Evolutionary conservation across 2,113 vertebrate genomes (phyloP).

Genomic region (Etheostoma spectabile): DNA sequence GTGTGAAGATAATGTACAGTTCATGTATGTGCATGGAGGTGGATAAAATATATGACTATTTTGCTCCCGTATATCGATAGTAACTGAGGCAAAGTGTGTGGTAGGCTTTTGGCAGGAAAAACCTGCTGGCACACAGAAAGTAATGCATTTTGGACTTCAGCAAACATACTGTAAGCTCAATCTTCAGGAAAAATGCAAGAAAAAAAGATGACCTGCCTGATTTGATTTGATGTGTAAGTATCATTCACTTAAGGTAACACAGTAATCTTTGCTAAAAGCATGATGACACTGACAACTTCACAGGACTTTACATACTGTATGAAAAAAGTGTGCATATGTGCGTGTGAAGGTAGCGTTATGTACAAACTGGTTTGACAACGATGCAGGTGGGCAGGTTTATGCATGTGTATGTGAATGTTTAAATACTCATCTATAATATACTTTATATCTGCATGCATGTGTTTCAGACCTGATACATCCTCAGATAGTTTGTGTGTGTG

Average conservation of each 20-base stretch:
- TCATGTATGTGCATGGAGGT: not conserved
- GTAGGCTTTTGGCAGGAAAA: not conserved
- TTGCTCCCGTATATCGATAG: not conserved
- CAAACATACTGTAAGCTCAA: not conserved
- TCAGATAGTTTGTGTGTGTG: constrained; percentile 44
- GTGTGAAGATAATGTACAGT: constrained; percentile 1
- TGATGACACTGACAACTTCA: not conserved
- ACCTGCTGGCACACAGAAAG: not conserved
- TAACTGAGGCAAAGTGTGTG: not conserved
- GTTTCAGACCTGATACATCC: constrained; percentile 22
- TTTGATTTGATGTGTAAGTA: too few relatives aligned
- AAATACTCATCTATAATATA: too few relatives aligned
- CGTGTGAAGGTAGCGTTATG: not conserved
- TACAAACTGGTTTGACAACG: not conserved
- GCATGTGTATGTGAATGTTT: not conserved
- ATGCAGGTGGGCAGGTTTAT: not conserved
- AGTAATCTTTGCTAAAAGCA: not conserved
- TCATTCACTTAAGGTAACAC: not conserved
- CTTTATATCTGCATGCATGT: constrained; percentile 13
- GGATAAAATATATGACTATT: not conserved
- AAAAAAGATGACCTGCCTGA: not conserved
- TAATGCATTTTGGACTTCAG: not conserved
- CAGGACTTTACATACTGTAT: not conserved
- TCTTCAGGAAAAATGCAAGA: not conserved
- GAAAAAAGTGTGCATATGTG: not conserved